Percentiles rank a stretch among this genome's conserved stretches.
Conservation (phyloP, 2,888 invertebrate species). For the Leucozona laternaria region DNA sequence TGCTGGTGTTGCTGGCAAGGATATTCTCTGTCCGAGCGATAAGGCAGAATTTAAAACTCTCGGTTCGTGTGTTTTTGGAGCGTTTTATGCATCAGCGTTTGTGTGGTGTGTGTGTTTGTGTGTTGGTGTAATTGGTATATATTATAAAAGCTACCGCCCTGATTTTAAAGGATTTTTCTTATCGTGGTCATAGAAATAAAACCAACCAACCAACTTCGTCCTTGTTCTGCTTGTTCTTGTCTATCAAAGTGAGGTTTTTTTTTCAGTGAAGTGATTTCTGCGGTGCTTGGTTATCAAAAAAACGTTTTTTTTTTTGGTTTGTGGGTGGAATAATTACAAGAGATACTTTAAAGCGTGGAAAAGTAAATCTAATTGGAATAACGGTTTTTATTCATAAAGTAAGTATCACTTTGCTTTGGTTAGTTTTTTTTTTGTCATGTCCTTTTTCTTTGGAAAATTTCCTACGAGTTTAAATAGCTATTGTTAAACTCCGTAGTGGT, state of each 20-base stretch:
- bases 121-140: constrained; percentile 21
- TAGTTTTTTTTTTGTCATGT: constrained; percentile 10
- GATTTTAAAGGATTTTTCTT: constrained; percentile 59
- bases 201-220: constrained; percentile 17
- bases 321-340: constrained; percentile 51
- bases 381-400: constrained; percentile 50
- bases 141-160: constrained; percentile 70
- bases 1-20: constrained; percentile 16
- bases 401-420: constrained; percentile 43
- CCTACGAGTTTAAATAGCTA: constrained; percentile 35
- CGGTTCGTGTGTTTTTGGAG: constrained; percentile 37
- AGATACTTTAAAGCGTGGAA: constrained; percentile 64
- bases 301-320: constrained; percentile 45
- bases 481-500: background rate
- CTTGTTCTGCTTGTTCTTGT: background rate
- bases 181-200: constrained; percentile 42
- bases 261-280: constrained; percentile 63
- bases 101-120: constrained; percentile 47
- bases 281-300: constrained; percentile 59
- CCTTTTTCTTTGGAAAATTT: background rate
- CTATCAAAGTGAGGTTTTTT: constrained; percentile 38
- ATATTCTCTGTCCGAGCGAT: constrained; percentile 52
- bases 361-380: constrained; percentile 69
- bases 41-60: constrained; percentile 48
- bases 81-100: constrained; percentile 18